phyloP scores from a whole-genome alignment of 2,888 invertebrate species.

The Dione vanillae region DNA sequence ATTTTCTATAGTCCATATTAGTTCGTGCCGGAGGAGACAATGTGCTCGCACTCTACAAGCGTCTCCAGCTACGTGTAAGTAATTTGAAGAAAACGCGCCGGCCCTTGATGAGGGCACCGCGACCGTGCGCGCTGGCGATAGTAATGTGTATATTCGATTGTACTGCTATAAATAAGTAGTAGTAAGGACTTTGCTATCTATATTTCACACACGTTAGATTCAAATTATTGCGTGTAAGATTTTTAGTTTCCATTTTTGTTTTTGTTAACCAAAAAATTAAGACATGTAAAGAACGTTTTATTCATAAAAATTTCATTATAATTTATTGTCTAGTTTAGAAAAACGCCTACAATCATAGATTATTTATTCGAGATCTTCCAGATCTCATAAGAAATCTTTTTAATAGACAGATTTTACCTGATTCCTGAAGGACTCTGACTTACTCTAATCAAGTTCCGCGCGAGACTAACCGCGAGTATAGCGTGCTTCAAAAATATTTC shows the following conservation, averaged over 20 bases:
- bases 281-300: too few relatives aligned
- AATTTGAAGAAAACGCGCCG: slow-evolving; percentile 29
- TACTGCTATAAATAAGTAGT: too few relatives aligned
- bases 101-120: slow-evolving; percentile 6
- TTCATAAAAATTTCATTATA: too few relatives aligned
- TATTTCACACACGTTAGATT: too few relatives aligned
- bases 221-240: too few relatives aligned
- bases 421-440: background rate
- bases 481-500: slow-evolving; percentile 2
- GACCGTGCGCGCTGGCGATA: background rate
- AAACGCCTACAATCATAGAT: too few relatives aligned
- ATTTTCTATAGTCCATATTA: background rate
- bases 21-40: slow-evolving; percentile 3
- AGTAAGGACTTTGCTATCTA: too few relatives aligned
- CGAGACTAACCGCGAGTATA: slow-evolving; percentile 8
- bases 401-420: background rate
- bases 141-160: too few relatives aligned
- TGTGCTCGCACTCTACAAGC: background rate
- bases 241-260: too few relatives aligned
- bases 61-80: slow-evolving; percentile 26
- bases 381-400: background rate
- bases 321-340: too few relatives aligned
- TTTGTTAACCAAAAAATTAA: too few relatives aligned
- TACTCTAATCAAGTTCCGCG: background rate
- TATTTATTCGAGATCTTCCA: too few relatives aligned